Evolutionary conservation across 2,888 invertebrate genomes (phyloP).

Genomic region (Eupithecia insigniata): DNA sequence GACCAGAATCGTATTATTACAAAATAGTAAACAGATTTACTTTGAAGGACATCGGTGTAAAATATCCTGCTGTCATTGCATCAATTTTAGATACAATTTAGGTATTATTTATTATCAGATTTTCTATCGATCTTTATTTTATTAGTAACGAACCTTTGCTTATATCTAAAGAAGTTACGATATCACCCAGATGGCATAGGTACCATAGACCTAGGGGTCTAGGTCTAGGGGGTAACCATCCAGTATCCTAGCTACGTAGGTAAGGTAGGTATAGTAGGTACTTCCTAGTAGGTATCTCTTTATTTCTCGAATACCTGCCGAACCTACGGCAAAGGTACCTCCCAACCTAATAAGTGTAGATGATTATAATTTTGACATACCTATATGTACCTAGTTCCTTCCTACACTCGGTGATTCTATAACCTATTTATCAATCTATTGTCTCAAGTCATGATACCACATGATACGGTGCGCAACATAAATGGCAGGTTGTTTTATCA

Average conservation of each 20-base stretch:
- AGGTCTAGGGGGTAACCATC: not conserved
- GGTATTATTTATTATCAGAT: not conserved
- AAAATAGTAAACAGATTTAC: conserved; percentile 32
- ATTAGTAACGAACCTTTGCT: not conserved
- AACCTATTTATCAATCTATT: conserved; percentile 11
- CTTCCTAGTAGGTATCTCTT: not conserved
- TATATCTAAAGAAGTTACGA: not conserved
- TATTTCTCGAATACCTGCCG: not conserved
- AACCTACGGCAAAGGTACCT: not conserved
- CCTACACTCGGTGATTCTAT: not conserved
- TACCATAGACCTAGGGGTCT: too few relatives aligned
- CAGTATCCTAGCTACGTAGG: not conserved
- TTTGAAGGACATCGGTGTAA: not conserved
- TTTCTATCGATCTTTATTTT: not conserved
- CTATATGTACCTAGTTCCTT: too few relatives aligned
- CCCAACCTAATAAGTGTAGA: not conserved
- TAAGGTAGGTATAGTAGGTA: not conserved
- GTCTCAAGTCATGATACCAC: conserved; percentile 8
- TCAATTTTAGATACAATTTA: not conserved
- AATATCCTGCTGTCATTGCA: conserved; percentile 1
- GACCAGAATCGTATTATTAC: not conserved
- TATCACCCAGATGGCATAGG: not conserved
- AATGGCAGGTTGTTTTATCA: conserved; percentile 27
- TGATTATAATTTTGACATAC: not conserved
- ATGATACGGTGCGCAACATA: not conserved